Base-by-base conservation (phyloP, 2,888 invertebrate species). In the Diarsia dahlii region DNA sequence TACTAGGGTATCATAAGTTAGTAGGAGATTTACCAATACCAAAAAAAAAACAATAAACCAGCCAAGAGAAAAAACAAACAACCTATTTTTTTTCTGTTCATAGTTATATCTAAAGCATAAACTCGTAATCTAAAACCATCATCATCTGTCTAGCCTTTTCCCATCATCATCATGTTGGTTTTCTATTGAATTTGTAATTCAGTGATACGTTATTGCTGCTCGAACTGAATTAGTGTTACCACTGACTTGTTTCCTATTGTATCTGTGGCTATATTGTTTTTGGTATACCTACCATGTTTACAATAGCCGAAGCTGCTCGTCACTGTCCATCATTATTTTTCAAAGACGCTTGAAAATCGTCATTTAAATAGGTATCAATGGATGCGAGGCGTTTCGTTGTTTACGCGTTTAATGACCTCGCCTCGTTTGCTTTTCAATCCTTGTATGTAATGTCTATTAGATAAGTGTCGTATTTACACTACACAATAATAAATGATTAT, bases 391-490 rank as follows among this genome's bases (percentile, higher is more conserved):
- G 50, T 63, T 66, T 45, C 9, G 9, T 39, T 79, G 54, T 64
- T 67, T 68, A 79, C 80, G 20, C 50, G 23, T 56, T 0, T 74
- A 69, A 60, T 68, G 68, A 60, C 76, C 81, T 79, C 79, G 68
- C 34, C 13, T 50, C 39, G 68, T 79, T 75, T 79, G 65, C 64
- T 69, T 68, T 74, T 68, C 28, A 69, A 60, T 65, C 58, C 28
- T 34, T 46, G 34, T 65, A n/a, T 39, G 34, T 65, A 10, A 71
- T 60, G 63, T 79, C 4, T 74, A 64, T 68, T 48, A 79, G 75
- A 79, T 79, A 75, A 80, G 78, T 65, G 52, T 64, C 34, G 46
- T 80, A 60, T 75, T 68, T 75, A 69, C 75, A 34, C 58, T 65
- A 28, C 56, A 45, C 46, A 65, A 13, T 78, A 77, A 18, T 12